These are phyloP conservation scores for Drosophila sturtevanti DNA, from an alignment of 1,140 invertebrate genomes.

Conservation along the genomic window DNA sequence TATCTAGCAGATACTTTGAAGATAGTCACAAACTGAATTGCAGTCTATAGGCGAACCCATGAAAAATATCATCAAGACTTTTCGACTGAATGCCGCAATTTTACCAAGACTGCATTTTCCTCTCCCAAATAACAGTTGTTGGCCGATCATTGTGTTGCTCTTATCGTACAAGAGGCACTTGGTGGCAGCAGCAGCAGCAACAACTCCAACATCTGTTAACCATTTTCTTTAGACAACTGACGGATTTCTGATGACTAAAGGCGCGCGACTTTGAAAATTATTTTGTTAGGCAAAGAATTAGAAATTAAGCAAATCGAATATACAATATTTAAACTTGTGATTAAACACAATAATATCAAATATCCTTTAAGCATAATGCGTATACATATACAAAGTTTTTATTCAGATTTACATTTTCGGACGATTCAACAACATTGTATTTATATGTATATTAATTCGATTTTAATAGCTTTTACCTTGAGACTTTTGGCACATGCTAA, in stretches of 20 bases:
- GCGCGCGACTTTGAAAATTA: constrained; percentile 39
- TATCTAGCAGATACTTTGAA: not conserved
- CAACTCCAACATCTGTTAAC: constrained; percentile 75
- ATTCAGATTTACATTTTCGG: not conserved
- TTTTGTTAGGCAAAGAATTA: constrained; percentile 7
- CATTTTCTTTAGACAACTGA: constrained; percentile 56
- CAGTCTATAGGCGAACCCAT: constrained; percentile 25
- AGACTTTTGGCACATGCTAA: constrained; percentile 38
- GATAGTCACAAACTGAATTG: not conserved
- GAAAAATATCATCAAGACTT: constrained; percentile 48
- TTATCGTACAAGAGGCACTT: constrained; percentile 19
- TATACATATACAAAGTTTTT: constrained; percentile 16
- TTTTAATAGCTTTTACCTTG: constrained; percentile 67
- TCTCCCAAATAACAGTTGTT: constrained; percentile 69
- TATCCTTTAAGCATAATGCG: too few species aligned
- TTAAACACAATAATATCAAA: not conserved
- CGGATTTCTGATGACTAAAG: constrained; percentile 35
- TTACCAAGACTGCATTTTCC: constrained; percentile 67
- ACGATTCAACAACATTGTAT: constrained; percentile 23
- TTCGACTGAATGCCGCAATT: constrained; percentile 65
- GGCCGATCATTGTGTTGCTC: constrained; percentile 39
- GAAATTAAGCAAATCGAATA: not conserved
- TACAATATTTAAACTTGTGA: too few species aligned
- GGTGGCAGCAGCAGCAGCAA: constrained; percentile 25
- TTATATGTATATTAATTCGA: constrained; percentile 43